Conservation (phyloP, 2,888 invertebrate genomes). For the Nomada hirtipes region DNA sequence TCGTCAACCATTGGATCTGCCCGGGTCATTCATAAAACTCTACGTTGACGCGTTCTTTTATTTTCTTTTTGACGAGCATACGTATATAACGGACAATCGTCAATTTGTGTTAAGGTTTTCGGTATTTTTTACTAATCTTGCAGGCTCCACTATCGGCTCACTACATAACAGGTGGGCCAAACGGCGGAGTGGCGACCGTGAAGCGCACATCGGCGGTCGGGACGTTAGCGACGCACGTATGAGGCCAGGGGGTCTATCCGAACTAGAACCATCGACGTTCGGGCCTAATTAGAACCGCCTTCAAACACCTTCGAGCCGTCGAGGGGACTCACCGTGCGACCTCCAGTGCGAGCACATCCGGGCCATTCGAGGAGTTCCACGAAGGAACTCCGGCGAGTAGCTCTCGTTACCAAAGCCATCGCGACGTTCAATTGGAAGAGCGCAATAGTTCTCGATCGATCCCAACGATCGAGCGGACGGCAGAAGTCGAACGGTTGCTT, state of each 20-base stretch:
- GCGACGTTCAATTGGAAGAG: background rate
- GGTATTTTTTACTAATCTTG: conserved; percentile 36
- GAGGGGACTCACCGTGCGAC: conserved; percentile 45
- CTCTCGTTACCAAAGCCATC: conserved; percentile 18
- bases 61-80: background rate
- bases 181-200: conserved; percentile 86
- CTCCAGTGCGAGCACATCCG: conserved; percentile 22
- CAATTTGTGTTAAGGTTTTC: background rate
- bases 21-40: background rate
- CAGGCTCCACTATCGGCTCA: conserved; percentile 83
- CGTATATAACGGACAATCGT: background rate
- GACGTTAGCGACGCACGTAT: conserved; percentile 89
- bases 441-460: conserved; percentile 14
- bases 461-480: background rate
- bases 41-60: background rate
- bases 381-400: conserved; percentile 13
- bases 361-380: conserved; percentile 28
- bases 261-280: conserved; percentile 79
- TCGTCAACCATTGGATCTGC: background rate
- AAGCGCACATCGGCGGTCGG: conserved; percentile 86
- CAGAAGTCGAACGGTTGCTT: conserved; percentile 56
- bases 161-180: conserved; percentile 84
- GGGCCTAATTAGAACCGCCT: conserved; percentile 63
- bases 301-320: conserved; percentile 52
- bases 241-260: conserved; percentile 82